Evolutionary conservation across 2,888 invertebrate species (phyloP).

Genomic region (Cheilosia pagana): DNA sequence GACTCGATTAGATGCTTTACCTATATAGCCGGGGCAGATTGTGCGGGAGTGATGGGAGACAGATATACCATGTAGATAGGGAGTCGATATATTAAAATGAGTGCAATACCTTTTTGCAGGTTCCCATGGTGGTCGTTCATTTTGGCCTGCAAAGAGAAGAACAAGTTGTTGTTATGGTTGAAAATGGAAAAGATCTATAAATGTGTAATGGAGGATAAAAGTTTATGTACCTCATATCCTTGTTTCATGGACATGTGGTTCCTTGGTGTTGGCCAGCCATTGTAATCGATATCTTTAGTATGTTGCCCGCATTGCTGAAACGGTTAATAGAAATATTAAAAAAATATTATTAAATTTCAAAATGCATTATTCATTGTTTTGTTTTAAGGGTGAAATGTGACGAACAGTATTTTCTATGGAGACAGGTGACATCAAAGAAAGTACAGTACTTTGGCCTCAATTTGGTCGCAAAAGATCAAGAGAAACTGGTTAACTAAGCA

Average conservation of each 20-base stretch:
- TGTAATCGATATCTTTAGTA: conserved; percentile 83
- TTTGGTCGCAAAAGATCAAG: too few relatives aligned
- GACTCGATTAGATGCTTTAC: conserved; percentile 2
- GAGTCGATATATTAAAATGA: conserved; percentile 26
- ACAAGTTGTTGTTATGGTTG: conserved; percentile 25
- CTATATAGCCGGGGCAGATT: background rate
- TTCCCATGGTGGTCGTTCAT: conserved; percentile 84
- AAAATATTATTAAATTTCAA: conserved; percentile 12
- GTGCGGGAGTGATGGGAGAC: conserved; percentile 47
- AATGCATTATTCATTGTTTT: too few relatives aligned
- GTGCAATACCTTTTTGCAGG: conserved; percentile 83
- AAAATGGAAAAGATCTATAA: background rate
- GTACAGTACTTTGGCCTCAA: too few relatives aligned
- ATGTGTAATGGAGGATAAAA: conserved; percentile 1
- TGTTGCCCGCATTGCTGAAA: conserved; percentile 81
- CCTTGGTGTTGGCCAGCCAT: conserved; percentile 82
- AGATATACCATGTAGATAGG: conserved; percentile 26
- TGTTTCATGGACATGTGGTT: conserved; percentile 83
- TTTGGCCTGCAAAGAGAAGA: conserved; percentile 81
- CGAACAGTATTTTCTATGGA: too few relatives aligned
- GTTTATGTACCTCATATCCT: conserved; percentile 82
- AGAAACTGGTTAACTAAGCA: too few relatives aligned
- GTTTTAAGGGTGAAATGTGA: too few relatives aligned
- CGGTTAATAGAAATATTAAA: conserved; percentile 42
- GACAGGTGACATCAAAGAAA: too few relatives aligned